Evolutionary conservation across 2,797 vertebrate genomes (phyloP), one percentile per base, ranked within the genome.

Genomic region (Acestrorhynchus altus): DNA sequence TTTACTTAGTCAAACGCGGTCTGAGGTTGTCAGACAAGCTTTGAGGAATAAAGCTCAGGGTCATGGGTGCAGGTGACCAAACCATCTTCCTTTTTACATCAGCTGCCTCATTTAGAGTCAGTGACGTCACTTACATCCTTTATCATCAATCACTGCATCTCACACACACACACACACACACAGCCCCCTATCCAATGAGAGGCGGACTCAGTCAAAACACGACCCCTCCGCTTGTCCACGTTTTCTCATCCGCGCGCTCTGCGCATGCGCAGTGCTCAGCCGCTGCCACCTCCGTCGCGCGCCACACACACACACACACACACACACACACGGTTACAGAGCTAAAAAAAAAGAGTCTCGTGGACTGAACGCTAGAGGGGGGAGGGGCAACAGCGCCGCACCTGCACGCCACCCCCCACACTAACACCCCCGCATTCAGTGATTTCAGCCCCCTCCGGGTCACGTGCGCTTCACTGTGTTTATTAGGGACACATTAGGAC

Each of bases 161-260:
- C 54, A 26, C 22, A 26, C 54, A 11, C 24, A 11, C 54, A 26
- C 22, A 13, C 0, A 28, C 9, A 35, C 11, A 9, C 56, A 26
- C 9, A 2, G 8, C 5, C 28, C 35, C 59, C 20, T 39, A 8
- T 0, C 75, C 69, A 81, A 74, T 49, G 54, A 73, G 59, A 39
- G 18, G 12, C 5, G 6, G 24, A 24, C 18, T 67, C 35, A 51
- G 65, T n/a, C 54, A 46, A 44, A 1, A 46, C 22, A 51, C 74
- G 70, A 81, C 56, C 56, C 73, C 69, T 15, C 16, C 10, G 76
- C 47, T 74, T 13, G 18, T 72, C 47, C 73, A 49, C 13, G 9
- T 26, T 13, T 54, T 20, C 42, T 22, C 20, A 11, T 31, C 46
- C 26, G 63, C 60, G 61, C 68, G 61, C 69, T 22, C 35, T 56